These are phyloP conservation scores for Brachyistius frenatus DNA, from an alignment of 2,113 vertebrate genomes.

Conservation along the genomic window DNA sequence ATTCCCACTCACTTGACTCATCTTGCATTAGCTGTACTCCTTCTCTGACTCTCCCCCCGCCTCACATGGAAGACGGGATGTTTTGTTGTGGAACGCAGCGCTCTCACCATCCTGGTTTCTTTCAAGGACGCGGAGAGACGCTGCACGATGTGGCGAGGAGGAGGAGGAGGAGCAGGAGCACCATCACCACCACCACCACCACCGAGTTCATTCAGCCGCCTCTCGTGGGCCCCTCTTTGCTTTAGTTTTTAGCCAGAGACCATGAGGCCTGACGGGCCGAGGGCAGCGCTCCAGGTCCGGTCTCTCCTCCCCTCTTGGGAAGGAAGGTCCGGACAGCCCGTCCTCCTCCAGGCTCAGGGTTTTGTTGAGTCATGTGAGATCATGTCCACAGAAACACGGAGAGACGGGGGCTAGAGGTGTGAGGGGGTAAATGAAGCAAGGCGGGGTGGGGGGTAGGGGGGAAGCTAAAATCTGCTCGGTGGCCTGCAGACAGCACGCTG, in stretches of 20 bases:
- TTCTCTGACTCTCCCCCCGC: conserved; percentile 15
- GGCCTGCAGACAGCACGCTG: conserved; percentile 86
- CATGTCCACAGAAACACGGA: conserved; percentile 91
- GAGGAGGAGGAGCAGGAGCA: conserved; percentile 77
- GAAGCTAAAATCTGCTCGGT: conserved; percentile 83
- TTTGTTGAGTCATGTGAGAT: conserved; percentile 99
- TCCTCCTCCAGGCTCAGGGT: conserved; percentile 86
- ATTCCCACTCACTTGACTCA: conserved; percentile 72
- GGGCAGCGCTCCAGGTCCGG: conserved; percentile 89
- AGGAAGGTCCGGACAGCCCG: conserved; percentile 86
- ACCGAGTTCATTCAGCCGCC: conserved; percentile 91
- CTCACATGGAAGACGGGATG: conserved; percentile 50
- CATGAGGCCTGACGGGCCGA: conserved; percentile 92
- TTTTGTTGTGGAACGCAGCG: conserved; percentile 60
- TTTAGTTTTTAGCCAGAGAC: conserved; percentile 98
- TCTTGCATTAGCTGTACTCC: conserved; percentile 55
- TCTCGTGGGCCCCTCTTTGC: conserved; percentile 85
- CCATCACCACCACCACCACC: conserved; percentile 15
- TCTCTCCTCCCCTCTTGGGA: conserved; percentile 89
- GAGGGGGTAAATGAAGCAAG: conserved; percentile 73
- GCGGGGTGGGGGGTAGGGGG: conserved; percentile 61
- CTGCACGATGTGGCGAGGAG: conserved; percentile 78
- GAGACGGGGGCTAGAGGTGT: conserved; percentile 56
- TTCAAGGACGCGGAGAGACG: conserved; percentile 71
- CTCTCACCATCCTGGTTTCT: conserved; percentile 70